phyloP scores from a whole-genome alignment of 2,888 invertebrate genomes.

The Coleophora deauratella region DNA sequence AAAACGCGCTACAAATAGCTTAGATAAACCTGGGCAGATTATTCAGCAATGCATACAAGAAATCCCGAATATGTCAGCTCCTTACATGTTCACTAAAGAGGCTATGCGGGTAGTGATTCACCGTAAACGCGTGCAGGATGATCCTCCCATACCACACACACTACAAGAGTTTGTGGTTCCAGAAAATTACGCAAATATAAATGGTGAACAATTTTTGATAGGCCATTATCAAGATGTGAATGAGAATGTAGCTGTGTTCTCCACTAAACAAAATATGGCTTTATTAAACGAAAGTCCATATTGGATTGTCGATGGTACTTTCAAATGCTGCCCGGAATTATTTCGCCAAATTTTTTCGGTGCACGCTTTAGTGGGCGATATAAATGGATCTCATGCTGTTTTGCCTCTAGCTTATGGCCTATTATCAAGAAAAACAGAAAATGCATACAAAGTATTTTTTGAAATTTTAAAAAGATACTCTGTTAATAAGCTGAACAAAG shows the following conservation, averaged over 20 bases:
- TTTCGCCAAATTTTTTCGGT: conserved; percentile 8
- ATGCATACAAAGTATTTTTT: not conserved
- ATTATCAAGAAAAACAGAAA: conserved; percentile 1
- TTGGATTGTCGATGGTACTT: conserved; percentile 9
- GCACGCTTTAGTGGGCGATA: not conserved
- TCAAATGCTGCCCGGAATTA: conserved; percentile 6
- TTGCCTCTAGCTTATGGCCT: not conserved
- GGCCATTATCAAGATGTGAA: not conserved
- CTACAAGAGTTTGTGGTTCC: conserved; percentile 1
- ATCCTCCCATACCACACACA: conserved; percentile 3
- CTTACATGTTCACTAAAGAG: conserved; percentile 5
- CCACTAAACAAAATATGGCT: not conserved
- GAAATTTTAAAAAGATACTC: not conserved
- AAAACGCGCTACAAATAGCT: not conserved
- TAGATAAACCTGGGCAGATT: not conserved
- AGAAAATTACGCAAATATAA: not conserved
- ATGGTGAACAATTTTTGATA: conserved; percentile 1
- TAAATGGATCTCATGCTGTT: not conserved
- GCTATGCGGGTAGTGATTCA: conserved; percentile 7
- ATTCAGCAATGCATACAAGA: not conserved
- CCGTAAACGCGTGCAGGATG: conserved; percentile 2
- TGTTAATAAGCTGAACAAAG: not conserved
- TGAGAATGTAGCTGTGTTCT: conserved; percentile 1
- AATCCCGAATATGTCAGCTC: not conserved
- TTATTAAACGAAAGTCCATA: not conserved